Base-by-base conservation (phyloP, 2,888 invertebrate species). In the Cryptocephalus primarius region DNA sequence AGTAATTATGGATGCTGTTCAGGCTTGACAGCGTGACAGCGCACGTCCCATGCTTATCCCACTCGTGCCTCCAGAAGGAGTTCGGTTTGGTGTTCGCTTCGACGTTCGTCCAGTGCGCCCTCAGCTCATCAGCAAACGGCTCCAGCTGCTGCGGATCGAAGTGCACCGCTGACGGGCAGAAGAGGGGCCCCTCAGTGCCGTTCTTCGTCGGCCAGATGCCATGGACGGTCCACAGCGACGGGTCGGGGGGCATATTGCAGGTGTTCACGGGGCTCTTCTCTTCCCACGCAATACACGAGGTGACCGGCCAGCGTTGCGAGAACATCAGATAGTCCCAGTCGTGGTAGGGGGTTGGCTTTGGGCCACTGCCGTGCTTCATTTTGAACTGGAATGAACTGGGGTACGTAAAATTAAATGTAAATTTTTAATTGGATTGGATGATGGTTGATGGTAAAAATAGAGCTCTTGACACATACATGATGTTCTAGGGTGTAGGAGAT, bases 21-120 rank as follows among this genome's bases (percentile, higher is more conserved):
- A 88, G 62, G 4, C 67, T 56, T 1, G 77, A 71, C 3, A 85
- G 52, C 4, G 66, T 54, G 1, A 77, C 73, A 1, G 88, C 84
- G 62, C 89, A 89, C 0, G 88, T 87, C 2, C 89, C 89, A 63
- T 89, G 89, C 60, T 89, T 89, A 1, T 72, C 65, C 88, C 88
- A 89, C 65, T 89, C 89, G 60, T 89, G 88, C 48, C 78, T 72
- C 88, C 88, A 88, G 14, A 88, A 72, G 9, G 77, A 72, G 56
- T 80, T 69, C 1, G 64, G 60, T 14, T 67, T 61, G 0, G 70
- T 71, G 33, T 70, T 69, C 56, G 76, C 76, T 63, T 86, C 81
- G 46, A 89, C 72, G 57, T 87, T 85, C 1, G 80, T 77, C 90
- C 90, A 90, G 53, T 75, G 77, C 9, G 57, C 43, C 33, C 64